A percentile compares a stretch with the other conserved stretches of the same genome.
phyloP scores from a whole-genome alignment of 2,797 vertebrate species.

The Tapirus indicus region DNA sequence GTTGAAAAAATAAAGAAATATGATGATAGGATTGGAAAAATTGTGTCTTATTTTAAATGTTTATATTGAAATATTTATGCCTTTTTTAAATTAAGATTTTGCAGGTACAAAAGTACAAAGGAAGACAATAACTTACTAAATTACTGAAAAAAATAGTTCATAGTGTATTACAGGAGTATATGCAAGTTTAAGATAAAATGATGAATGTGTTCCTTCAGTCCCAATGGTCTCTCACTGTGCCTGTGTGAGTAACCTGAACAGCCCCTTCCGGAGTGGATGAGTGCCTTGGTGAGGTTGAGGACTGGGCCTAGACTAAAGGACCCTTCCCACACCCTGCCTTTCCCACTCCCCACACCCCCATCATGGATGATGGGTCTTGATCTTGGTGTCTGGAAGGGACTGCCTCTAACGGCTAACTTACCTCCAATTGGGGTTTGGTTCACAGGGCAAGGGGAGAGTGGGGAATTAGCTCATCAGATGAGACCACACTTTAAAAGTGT shows the following conservation, averaged over 20 bases:
- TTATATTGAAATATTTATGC: not conserved
- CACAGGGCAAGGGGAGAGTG: not conserved
- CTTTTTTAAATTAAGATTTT: not conserved
- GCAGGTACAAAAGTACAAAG: not conserved
- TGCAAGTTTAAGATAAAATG: not conserved
- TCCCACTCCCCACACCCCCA: accelerated
- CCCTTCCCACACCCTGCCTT: accelerated
- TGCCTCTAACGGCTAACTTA: not conserved
- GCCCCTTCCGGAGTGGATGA: not conserved
- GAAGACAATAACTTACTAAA: not conserved
- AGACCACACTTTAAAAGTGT: not conserved
- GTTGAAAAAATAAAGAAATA: not conserved
- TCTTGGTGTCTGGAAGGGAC: not conserved
- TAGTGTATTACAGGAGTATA: not conserved
- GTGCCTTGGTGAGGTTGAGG: not conserved
- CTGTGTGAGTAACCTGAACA: not conserved
- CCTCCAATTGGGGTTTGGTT: not conserved
- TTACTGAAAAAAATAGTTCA: not conserved
- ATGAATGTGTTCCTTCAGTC: not conserved
- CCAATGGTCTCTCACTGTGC: not conserved
- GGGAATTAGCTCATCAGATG: not conserved
- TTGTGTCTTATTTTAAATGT: not conserved
- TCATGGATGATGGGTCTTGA: not conserved
- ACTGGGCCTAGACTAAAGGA: not conserved
- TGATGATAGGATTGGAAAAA: not conserved